phyloP scores from a whole-genome alignment of 2,113 vertebrate genomes.

The Tragulus kanchil region DNA sequence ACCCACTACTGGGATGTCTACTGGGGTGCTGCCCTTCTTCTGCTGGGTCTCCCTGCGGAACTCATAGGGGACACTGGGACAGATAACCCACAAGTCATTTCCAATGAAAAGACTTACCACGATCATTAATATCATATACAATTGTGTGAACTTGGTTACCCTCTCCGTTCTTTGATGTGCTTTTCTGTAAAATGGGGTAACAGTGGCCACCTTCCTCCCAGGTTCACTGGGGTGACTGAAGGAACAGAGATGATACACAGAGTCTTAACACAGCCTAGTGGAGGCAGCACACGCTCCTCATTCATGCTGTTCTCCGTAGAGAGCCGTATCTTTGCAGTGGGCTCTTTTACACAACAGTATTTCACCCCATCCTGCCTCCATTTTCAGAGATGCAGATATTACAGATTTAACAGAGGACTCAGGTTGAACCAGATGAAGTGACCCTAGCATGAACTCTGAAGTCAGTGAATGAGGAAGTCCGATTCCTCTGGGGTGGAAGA shows the following conservation, averaged over 20 bases:
- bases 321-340: background rate
- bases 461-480: background rate
- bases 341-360: background rate
- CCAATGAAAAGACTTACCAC: background rate
- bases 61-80: background rate
- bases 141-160: background rate
- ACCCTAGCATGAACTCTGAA: background rate
- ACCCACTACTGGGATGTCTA: no score
- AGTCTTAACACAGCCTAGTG: background rate
- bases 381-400: slow-evolving; percentile 7
- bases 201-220: background rate
- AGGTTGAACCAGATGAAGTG: background rate
- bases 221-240: background rate
- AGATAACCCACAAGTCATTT: background rate
- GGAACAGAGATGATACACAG: background rate
- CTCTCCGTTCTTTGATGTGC: background rate
- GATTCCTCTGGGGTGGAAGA: background rate
- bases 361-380: background rate
- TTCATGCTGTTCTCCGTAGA: background rate
- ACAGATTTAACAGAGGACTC: background rate
- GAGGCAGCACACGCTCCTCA: background rate
- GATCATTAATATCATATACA: background rate
- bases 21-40: background rate
- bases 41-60: background rate
- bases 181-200: background rate